Conservation (phyloP, 2,888 invertebrate species). For the Tanytarsus gracilentus region DNA sequence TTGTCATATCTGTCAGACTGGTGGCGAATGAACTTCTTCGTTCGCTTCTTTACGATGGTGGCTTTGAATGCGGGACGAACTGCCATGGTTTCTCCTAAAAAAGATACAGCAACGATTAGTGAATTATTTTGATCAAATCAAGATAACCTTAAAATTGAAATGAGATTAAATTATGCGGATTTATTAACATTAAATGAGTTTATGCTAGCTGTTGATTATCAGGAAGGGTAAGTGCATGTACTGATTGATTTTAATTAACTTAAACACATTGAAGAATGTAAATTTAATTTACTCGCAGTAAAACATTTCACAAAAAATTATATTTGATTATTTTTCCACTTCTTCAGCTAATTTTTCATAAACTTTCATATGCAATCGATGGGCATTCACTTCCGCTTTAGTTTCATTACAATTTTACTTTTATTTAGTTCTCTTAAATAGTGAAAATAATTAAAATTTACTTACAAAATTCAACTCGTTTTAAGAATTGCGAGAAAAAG, state of each 20-base stretch:
- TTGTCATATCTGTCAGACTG: slow-evolving; percentile 97
- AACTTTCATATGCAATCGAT: neutral
- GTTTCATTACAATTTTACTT: neutral
- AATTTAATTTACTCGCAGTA: neutral
- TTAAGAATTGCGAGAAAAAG: neutral
- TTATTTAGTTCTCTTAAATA: neutral
- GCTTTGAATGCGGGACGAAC: slow-evolving; percentile 84
- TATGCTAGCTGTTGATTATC: neutral
- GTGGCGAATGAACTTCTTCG: slow-evolving; percentile 96
- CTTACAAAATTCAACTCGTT: slow-evolving; percentile 1
- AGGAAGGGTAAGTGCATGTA: neutral
- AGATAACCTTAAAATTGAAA: slow-evolving; percentile 11
- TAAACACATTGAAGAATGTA: neutral
- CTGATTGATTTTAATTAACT: too few species aligned
- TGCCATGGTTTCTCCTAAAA: slow-evolving; percentile 54
- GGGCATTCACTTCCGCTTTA: neutral
- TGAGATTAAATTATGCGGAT: neutral
- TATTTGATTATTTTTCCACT: neutral
- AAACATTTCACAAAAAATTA: neutral
- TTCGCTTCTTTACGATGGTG: slow-evolving; percentile 91
- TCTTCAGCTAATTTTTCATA: neutral
- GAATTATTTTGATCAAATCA: neutral
- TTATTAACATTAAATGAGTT: neutral
- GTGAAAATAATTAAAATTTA: neutral
- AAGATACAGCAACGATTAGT: neutral